Conservation (phyloP, 2,113 vertebrate genomes). For the Emberiza fucata region DNA sequence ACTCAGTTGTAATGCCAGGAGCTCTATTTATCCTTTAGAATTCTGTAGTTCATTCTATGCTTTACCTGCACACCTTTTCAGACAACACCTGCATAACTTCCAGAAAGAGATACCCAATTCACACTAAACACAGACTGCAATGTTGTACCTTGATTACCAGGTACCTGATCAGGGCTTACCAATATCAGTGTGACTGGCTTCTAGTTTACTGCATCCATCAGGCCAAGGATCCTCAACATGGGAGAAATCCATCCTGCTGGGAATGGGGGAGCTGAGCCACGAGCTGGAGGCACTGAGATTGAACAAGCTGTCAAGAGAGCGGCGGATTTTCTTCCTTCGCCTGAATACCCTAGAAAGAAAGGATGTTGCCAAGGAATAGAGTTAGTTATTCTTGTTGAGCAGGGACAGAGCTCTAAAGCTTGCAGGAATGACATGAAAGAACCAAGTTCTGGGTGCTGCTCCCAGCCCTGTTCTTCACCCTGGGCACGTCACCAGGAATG, state of each 20-base stretch:
- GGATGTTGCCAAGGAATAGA: background rate
- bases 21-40: background rate
- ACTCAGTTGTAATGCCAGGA: background rate
- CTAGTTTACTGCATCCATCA: background rate
- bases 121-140: background rate
- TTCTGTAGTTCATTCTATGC: background rate
- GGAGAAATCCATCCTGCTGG: slow-evolving; percentile 43
- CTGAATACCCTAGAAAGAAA: slow-evolving; percentile 75
- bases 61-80: background rate
- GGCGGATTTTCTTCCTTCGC: slow-evolving; percentile 67
- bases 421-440: background rate
- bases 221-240: slow-evolving; percentile 48
- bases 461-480: background rate
- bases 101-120: background rate
- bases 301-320: slow-evolving; percentile 74
- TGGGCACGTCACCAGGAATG: background rate
- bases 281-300: slow-evolving; percentile 71
- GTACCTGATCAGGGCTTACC: background rate
- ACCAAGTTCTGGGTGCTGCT: background rate
- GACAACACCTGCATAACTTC: background rate
- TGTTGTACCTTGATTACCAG: background rate
- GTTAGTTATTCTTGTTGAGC: background rate
- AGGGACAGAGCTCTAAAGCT: background rate
- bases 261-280: slow-evolving; percentile 74
- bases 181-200: background rate